Conservation (phyloP, 2,797 vertebrate species). For the Pogoniulus pusillus region DNA sequence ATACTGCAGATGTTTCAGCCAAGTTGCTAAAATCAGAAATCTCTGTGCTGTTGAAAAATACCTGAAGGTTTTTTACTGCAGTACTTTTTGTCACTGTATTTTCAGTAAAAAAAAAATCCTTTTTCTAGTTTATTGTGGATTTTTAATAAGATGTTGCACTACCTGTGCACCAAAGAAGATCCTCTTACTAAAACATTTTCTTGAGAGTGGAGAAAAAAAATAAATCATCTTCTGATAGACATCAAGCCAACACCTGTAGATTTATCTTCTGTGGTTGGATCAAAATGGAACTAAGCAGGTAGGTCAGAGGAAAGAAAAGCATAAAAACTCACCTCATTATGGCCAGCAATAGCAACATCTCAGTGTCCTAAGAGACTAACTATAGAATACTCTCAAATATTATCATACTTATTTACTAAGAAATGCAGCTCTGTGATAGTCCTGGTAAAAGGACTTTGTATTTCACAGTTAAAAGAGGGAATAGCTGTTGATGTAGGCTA, state of each 20-base stretch:
- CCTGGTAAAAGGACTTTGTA: not conserved
- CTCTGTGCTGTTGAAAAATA: not conserved
- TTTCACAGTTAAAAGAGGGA: not conserved
- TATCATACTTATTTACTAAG: not conserved
- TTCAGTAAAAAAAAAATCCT: not conserved
- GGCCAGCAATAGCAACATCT: not conserved
- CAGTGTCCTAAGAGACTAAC: not conserved
- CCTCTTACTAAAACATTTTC: not conserved
- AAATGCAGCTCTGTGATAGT: not conserved
- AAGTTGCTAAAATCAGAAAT: too few relatives aligned
- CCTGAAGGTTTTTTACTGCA: not conserved
- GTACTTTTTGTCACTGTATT: not conserved
- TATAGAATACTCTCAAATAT: not conserved
- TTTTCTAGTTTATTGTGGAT: not conserved
- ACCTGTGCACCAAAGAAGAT: not conserved
- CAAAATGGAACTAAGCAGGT: not conserved
- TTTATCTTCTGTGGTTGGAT: not conserved
- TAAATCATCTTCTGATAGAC: not conserved
- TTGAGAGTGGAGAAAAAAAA: not conserved
- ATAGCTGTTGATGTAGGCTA: not conserved
- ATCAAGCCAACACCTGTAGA: not conserved
- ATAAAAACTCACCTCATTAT: not conserved
- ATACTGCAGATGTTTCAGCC: constrained; percentile 2
- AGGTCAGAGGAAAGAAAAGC: not conserved
- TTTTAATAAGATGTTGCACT: not conserved